Evolutionary conservation across 2,888 invertebrate species (phyloP).

Genomic region (Andrena bucephala): DNA sequence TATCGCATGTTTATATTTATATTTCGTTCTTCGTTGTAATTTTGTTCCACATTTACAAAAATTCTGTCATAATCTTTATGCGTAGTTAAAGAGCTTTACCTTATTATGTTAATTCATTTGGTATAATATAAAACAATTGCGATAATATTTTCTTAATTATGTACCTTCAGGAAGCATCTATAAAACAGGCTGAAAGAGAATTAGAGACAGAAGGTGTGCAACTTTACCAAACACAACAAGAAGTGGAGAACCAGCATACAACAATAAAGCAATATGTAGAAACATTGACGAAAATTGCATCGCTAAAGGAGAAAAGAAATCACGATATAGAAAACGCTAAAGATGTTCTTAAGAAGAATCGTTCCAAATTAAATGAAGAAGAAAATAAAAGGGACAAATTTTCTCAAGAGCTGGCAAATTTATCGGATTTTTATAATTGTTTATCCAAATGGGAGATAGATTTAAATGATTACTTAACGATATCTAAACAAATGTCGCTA

Average conservation of each 20-base stretch:
- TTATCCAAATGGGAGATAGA: slow-evolving; percentile 88
- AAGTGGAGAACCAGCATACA: slow-evolving; percentile 86
- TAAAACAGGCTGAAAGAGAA: slow-evolving; percentile 86
- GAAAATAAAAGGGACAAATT: slow-evolving; percentile 73
- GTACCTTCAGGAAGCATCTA: slow-evolving; percentile 83
- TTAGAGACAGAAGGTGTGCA: slow-evolving; percentile 87
- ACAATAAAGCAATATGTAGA: slow-evolving; percentile 87
- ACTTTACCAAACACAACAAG: slow-evolving; percentile 88
- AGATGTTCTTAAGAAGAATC: slow-evolving; percentile 85
- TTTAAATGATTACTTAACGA: slow-evolving; percentile 87
- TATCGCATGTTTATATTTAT: slow-evolving; percentile 22
- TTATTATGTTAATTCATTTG: background rate
- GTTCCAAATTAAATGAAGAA: slow-evolving; percentile 85
- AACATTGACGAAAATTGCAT: slow-evolving; percentile 86
- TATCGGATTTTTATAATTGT: slow-evolving; percentile 87
- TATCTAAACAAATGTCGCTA: slow-evolving; percentile 89
- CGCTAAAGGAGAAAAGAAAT: slow-evolving; percentile 86
- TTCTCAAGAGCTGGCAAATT: slow-evolving; percentile 86
- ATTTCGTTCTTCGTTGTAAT: background rate
- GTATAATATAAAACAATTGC: background rate
- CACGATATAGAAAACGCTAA: slow-evolving; percentile 85
- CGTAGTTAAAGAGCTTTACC: background rate
- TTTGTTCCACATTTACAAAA: background rate
- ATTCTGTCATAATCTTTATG: background rate
- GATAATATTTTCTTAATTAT: slow-evolving; percentile 4